These are phyloP conservation scores for Tenebrio molitor DNA, from an alignment of 1,140 invertebrate species.

Conservation along the genomic window DNA sequence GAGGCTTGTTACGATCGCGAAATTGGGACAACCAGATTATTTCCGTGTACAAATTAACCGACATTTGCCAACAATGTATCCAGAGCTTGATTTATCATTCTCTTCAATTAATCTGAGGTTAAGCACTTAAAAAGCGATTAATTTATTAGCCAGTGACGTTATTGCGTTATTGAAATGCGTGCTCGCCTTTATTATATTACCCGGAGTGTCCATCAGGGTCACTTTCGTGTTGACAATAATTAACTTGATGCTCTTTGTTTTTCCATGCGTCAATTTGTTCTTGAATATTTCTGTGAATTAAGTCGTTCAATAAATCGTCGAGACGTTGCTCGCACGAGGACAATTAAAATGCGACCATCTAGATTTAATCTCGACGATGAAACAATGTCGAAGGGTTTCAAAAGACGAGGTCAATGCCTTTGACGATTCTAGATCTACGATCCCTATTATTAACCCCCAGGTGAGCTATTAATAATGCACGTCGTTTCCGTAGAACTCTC, in stretches of 20 bases:
- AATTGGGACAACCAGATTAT: neutral
- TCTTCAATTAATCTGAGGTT: neutral
- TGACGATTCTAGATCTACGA: neutral
- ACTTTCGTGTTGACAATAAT: neutral
- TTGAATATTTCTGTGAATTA: neutral
- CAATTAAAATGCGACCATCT: neutral
- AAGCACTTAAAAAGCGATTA: slow-evolving; percentile 4
- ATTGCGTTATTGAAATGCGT: neutral
- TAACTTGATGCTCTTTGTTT: neutral
- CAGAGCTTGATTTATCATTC: neutral
- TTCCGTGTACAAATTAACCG: neutral
- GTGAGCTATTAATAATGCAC: neutral
- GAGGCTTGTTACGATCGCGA: neutral
- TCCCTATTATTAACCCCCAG: neutral
- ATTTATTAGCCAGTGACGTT: neutral
- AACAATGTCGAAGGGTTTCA: neutral
- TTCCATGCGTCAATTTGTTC: neutral
- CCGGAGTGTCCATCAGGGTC: neutral
- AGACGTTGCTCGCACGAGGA: neutral
- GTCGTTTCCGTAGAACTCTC: neutral
- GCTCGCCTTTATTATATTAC: neutral
- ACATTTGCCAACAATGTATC: neutral
- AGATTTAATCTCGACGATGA: neutral
- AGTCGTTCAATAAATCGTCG: neutral
- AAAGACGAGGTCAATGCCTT: neutral